Conservation (phyloP, 2,113 vertebrate genomes). For the Megaceryle torquata region DNA sequence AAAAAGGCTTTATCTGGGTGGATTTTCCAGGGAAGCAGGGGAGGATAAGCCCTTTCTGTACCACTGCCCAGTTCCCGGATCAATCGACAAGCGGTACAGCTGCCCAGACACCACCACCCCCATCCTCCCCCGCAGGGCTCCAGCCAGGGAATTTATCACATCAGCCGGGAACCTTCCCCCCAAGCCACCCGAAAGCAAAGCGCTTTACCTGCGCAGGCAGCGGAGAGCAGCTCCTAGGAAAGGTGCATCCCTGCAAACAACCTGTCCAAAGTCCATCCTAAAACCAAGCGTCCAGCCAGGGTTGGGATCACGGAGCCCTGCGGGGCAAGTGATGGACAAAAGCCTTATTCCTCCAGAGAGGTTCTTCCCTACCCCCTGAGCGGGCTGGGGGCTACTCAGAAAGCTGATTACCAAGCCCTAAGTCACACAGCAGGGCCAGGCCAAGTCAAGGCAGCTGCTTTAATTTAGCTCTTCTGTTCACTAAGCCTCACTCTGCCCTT, state of each 20-base stretch:
- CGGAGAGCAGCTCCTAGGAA: background rate
- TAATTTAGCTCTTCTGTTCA: background rate
- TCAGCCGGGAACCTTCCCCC: background rate
- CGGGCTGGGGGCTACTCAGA: accelerated
- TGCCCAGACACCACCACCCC: background rate
- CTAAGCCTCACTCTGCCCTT: background rate
- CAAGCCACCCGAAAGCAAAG: accelerated
- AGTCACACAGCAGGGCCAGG: background rate
- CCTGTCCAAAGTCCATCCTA: background rate
- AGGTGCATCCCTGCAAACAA: background rate
- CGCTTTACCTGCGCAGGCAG: background rate
- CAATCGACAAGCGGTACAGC: accelerated
- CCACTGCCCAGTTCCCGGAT: background rate
- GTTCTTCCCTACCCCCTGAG: background rate
- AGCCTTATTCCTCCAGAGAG: background rate
- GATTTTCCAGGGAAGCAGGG: background rate
- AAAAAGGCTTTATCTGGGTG: background rate
- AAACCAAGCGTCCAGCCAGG: background rate
- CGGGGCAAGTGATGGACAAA: accelerated
- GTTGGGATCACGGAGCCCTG: background rate
- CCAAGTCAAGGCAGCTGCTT: background rate
- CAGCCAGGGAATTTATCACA: background rate
- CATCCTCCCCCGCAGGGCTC: background rate
- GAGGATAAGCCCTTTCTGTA: background rate
- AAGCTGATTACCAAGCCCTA: background rate